A percentile compares a stretch with the other conserved stretches of the same genome.
phyloP scores from a whole-genome alignment of 2,113 vertebrate genomes.

The Rhea pennata region DNA sequence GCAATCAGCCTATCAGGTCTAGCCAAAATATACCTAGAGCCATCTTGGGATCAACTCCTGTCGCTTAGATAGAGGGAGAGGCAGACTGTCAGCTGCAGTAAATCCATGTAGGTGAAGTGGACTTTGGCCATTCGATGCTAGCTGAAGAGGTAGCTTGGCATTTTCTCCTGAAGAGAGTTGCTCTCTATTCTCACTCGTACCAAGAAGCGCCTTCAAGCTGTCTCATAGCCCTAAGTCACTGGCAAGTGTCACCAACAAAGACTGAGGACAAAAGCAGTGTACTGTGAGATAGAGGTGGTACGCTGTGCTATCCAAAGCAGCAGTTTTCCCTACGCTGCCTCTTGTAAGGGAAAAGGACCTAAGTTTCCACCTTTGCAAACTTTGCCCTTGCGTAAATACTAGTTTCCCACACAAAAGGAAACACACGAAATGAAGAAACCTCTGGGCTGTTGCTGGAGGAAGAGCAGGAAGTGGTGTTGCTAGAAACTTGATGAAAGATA shows the following conservation, averaged over 20 bases:
- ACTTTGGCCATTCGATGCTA: not conserved
- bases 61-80: not conserved
- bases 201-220: not conserved
- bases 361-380: not conserved
- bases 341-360: not conserved
- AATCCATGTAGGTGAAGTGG: not conserved
- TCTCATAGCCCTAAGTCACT: too few relatives aligned
- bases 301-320: not conserved
- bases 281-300: fast-evolving
- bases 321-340: not conserved
- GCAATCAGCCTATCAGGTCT: not conserved
- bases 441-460: not conserved
- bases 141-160: not conserved
- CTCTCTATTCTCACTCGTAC: not conserved
- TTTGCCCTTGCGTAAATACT: not conserved
- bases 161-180: not conserved
- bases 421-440: not conserved
- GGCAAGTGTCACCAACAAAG: not conserved
- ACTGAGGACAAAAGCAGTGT: not conserved
- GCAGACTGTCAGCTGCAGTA: not conserved
- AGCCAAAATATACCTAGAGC: not conserved
- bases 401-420: constrained; percentile 21
- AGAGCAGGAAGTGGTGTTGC: not conserved
- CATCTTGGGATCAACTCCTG: not conserved
- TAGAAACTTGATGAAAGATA: not conserved